Base-by-base conservation (phyloP, 2,888 invertebrate genomes). In the Tridacna crocea region DNA sequence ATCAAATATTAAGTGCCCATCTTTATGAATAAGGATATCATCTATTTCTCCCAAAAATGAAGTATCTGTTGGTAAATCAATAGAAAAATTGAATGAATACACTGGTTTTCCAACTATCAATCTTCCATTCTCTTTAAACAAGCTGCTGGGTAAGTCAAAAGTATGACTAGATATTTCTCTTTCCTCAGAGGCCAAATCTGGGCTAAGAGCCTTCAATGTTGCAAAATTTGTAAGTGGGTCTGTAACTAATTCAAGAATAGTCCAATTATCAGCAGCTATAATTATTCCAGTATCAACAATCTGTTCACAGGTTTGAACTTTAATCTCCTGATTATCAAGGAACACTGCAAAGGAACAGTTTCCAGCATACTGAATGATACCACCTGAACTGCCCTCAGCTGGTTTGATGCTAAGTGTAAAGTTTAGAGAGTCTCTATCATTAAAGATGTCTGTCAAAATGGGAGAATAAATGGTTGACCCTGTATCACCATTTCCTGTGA, bases 71-170 rank as follows among this genome's bases (percentile, higher is more conserved):
- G 84, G 61, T 58, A 26, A 17, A 27, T 15, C 36, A 22, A 72
- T 79, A 22, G 70, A 63, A 10, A 66, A 66, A 48, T 80, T 78
- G 65, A 83, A 73, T 15, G 87, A 75, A 12, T 80, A 77, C 60
- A 78, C 83, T 75, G 89, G 88, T 27, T 74, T 77, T n/a, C 90
- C 91, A 27, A 91, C 46, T 47, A 84, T 80, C 36, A 91, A 26
- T 17, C 85, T 83, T n/a, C 91, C 91, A 36, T 76, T 75, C 12
- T 63, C 77, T 13, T 87, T 77, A 75, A 90, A 88, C 46, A 66
- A n/a, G 19, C 19, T 19, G 27, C 46, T 66, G 27, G 66, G 66
- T 66, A 66, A 46, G 4, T 36, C 66, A 66, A 66, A 66, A 6
- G 66, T 66, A 66, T 46, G 27, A n/a, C 19, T 46, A 3, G 3